phyloP scores from a whole-genome alignment of 1,140 invertebrate genomes.

The Delia radicum region DNA sequence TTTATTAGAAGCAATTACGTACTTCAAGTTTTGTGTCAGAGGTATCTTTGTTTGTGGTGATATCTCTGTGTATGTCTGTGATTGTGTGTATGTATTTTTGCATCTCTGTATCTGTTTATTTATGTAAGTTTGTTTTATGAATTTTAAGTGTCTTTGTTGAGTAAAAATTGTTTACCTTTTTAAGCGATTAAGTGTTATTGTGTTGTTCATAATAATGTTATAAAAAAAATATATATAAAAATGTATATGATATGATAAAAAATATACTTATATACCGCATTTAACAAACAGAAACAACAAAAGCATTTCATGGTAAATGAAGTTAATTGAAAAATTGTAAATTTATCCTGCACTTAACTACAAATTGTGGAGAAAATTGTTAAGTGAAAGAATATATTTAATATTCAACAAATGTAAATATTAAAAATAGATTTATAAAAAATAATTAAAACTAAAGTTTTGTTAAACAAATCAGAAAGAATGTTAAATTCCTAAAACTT shows the following conservation, averaged over 20 bases:
- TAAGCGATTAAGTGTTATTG: conserved; percentile 22
- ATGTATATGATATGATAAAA: not conserved
- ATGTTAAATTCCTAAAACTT: too few species aligned
- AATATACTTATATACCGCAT: not conserved
- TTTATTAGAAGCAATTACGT: too few species aligned
- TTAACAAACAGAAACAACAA: not conserved
- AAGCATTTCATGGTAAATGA: conserved; percentile 6
- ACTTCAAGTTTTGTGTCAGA: too few species aligned
- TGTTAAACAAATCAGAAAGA: too few species aligned
- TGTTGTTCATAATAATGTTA: conserved; percentile 1
- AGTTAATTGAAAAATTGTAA: conserved; percentile 19
- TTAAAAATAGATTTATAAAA: too few species aligned
- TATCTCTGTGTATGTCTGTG: not conserved
- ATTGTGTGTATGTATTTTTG: not conserved
- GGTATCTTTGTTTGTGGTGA: not conserved
- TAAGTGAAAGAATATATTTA: too few species aligned
- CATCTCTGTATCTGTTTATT: not conserved
- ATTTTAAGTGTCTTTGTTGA: conserved; percentile 23
- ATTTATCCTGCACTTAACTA: not conserved
- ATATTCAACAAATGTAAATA: too few species aligned
- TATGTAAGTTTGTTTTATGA: conserved; percentile 23
- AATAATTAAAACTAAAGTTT: too few species aligned
- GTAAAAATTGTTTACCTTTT: conserved; percentile 24
- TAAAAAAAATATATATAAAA: not conserved
- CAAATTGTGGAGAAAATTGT: too few species aligned